A percentile compares a stretch with the other conserved stretches of the same genome.
Conservation (phyloP, 2,888 invertebrate species). For the Herminia tarsipennalis region DNA sequence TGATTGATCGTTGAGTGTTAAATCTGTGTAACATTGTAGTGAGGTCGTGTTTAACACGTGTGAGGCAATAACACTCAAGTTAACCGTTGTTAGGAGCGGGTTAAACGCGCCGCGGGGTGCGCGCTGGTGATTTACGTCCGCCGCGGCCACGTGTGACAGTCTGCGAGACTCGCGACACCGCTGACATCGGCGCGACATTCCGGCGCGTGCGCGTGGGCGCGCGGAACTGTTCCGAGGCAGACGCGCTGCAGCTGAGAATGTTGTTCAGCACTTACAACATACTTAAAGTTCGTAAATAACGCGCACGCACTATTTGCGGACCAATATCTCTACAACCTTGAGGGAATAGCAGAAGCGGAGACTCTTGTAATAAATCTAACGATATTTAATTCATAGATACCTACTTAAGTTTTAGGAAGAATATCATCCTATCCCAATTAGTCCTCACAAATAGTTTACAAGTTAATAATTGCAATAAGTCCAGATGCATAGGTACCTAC, state of each 20-base stretch:
- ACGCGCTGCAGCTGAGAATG: constrained; percentile 11
- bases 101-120: constrained; percentile 7
- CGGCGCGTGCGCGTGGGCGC: constrained; percentile 7
- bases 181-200: constrained; percentile 6
- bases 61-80: constrained; percentile 9
- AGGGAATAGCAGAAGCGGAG: too few species aligned
- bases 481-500: too few species aligned
- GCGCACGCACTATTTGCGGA: neutral
- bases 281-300: constrained; percentile 11
- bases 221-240: constrained; percentile 1
- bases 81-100: constrained; percentile 14
- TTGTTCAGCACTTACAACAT: constrained; percentile 10
- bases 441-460: too few species aligned
- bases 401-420: too few species aligned
- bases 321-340: too few species aligned
- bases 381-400: too few species aligned
- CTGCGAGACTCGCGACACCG: neutral
- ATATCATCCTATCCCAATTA: too few species aligned
- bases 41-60: constrained; percentile 12
- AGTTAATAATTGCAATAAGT: too few species aligned
- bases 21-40: constrained; percentile 4
- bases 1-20: constrained; percentile 1
- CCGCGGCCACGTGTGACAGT: constrained; percentile 3
- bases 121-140: constrained; percentile 5
- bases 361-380: too few species aligned